phyloP scores from a whole-genome alignment of 2,797 vertebrate species.

The Oceanodroma leucorhoa region DNA sequence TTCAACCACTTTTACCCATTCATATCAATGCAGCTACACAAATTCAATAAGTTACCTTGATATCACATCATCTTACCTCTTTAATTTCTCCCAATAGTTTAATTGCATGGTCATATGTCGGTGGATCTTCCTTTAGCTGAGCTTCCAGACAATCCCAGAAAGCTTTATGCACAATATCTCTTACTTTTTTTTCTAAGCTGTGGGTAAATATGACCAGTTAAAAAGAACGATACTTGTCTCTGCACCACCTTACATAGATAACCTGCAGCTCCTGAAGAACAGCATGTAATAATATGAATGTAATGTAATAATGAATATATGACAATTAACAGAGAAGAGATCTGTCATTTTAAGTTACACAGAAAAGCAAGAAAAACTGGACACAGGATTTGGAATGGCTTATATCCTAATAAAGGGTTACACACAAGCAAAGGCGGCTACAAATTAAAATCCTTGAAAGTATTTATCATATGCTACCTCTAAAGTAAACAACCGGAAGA shows the following conservation, averaged over 20 bases:
- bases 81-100: conserved; percentile 93
- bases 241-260: neutral
- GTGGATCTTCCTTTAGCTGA: conserved; percentile 89
- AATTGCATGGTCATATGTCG: conserved; percentile 88
- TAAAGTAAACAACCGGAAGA: neutral
- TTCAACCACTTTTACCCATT: neutral
- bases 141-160: conserved; percentile 95
- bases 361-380: neutral
- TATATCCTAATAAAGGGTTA: neutral
- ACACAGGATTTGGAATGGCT: neutral
- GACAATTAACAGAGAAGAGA: neutral
- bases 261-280: neutral
- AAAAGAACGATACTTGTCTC: neutral
- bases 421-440: neutral
- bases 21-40: neutral
- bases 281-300: neutral
- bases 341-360: neutral
- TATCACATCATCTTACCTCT: conserved; percentile 80
- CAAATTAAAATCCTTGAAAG: neutral
- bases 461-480: neutral
- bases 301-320: neutral
- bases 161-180: conserved; percentile 94
- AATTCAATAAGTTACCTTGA: neutral
- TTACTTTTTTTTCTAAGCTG: conserved; percentile 91
- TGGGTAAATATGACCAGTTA: neutral